A percentile compares a stretch with the other conserved stretches of the same genome.
Evolutionary conservation across 2,113 vertebrate genomes (phyloP).

Genomic region (Taurulus bubalis): DNA sequence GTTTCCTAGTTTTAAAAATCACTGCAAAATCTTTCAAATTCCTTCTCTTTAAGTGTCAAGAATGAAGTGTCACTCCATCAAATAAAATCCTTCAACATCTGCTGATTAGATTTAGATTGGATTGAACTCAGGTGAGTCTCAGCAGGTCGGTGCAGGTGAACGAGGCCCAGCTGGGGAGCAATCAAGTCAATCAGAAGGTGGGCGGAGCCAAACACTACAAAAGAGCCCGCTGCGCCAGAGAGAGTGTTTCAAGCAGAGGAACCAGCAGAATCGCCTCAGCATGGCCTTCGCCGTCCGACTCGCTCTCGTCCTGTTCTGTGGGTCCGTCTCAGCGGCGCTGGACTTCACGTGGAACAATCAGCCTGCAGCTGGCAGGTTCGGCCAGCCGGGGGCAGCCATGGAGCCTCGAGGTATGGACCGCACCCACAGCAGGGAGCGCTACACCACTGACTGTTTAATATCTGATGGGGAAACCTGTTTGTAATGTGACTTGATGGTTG

Average conservation of each 20-base stretch:
- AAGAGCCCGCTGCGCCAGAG: slow-evolving; percentile 3
- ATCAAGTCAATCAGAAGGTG: slow-evolving; percentile 28
- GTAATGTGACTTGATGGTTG: too few relatives aligned
- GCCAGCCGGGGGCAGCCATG: neutral
- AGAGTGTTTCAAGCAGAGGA: neutral
- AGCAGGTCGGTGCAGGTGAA: slow-evolving; percentile 29
- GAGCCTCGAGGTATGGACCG: slow-evolving; percentile 28
- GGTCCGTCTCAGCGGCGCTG: neutral
- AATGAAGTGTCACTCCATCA: neutral
- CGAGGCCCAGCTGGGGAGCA: slow-evolving; percentile 42
- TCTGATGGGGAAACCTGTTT: too few relatives aligned
- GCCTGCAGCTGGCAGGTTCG: neutral
- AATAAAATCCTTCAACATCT: neutral
- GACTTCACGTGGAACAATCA: neutral
- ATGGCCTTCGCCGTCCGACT: neutral
- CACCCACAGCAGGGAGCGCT: neutral
- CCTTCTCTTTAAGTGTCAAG: neutral
- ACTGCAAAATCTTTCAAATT: neutral
- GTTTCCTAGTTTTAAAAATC: neutral
- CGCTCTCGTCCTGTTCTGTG: neutral
- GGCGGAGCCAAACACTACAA: slow-evolving; percentile 51
- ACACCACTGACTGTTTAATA: neutral
- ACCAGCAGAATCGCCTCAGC: neutral
- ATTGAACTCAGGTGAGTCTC: neutral
- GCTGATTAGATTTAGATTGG: neutral